Conservation (phyloP, 2,888 invertebrate genomes). For the Cosmia pyralina region DNA sequence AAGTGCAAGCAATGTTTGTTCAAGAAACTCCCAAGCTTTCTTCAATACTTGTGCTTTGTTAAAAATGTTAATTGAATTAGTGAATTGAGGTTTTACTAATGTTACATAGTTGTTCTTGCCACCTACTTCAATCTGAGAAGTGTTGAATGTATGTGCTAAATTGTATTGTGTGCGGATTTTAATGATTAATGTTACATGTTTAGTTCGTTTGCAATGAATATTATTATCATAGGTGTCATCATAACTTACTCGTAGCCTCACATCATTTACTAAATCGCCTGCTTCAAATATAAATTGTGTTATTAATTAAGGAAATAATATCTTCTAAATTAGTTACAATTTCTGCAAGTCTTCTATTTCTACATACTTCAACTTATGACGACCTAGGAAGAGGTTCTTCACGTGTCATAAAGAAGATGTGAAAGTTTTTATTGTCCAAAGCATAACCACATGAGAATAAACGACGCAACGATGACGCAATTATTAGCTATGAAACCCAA, state of each 20-base stretch:
- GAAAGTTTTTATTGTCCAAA: constrained; percentile 39
- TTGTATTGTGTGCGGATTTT: constrained; percentile 40
- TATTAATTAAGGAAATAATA: constrained; percentile 1
- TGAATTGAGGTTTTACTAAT: constrained; percentile 68
- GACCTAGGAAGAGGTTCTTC: background rate
- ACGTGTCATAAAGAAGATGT: background rate
- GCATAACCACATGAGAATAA: constrained; percentile 14
- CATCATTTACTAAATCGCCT: constrained; percentile 38
- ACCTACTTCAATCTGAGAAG: constrained; percentile 61
- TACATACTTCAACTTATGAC: background rate
- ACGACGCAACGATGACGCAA: constrained; percentile 38
- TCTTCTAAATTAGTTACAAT: background rate
- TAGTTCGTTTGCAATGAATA: constrained; percentile 51
- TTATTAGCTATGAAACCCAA: constrained; percentile 52
- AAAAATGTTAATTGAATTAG: constrained; percentile 80
- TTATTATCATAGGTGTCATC: constrained; percentile 43
- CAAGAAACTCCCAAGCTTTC: constrained; percentile 68
- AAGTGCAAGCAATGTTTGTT: constrained; percentile 80
- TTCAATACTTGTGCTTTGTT: constrained; percentile 75
- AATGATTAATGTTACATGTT: constrained; percentile 41
- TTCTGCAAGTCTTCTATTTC: background rate
- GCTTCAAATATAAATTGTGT: constrained; percentile 18
- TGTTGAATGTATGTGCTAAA: constrained; percentile 40
- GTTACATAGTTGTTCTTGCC: constrained; percentile 62
- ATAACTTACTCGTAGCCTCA: constrained; percentile 27